Percentiles rank a stretch among this genome's conserved stretches.
These are phyloP conservation scores for Turritopsis dohrnii DNA, from an alignment of 30 jellyfish, hydroid and myxozoan genomes.

Conservation along the genomic window DNA sequence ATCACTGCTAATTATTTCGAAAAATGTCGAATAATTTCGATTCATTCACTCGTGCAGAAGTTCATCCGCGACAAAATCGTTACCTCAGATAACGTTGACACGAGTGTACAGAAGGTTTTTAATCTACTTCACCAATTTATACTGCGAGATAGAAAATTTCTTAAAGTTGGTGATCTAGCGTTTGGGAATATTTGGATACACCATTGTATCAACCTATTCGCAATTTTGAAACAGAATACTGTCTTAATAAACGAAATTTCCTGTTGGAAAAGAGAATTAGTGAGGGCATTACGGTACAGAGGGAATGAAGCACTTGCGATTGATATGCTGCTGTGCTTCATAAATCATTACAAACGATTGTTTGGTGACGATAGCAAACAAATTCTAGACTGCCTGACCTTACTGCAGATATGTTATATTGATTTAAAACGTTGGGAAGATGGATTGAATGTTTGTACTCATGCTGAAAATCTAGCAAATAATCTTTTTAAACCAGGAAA, in stretches of 20 bases:
- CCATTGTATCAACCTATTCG: background rate
- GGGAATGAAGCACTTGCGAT: conserved; percentile 2
- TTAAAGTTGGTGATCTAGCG: background rate
- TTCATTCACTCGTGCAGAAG: background rate
- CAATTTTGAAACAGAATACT: background rate
- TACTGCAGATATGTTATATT: background rate
- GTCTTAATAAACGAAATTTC: background rate
- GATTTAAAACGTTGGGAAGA: background rate
- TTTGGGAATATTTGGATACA: background rate
- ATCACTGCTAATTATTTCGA: background rate
- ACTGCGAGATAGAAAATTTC: background rate
- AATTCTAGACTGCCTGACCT: background rate
- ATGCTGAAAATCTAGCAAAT: background rate
- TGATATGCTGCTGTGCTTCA: background rate
- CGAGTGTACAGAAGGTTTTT: background rate
- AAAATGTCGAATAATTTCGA: background rate
- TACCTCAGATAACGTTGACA: background rate
- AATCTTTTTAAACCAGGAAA: background rate
- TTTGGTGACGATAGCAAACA: background rate
- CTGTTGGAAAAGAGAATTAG: background rate
- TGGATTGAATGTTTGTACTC: background rate
- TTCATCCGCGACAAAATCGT: background rate
- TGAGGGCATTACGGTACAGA: background rate
- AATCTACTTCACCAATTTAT: background rate
- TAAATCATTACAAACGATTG: background rate